phyloP scores from a whole-genome alignment of 2,113 vertebrate species.

The Thamnophis sirtalis region DNA sequence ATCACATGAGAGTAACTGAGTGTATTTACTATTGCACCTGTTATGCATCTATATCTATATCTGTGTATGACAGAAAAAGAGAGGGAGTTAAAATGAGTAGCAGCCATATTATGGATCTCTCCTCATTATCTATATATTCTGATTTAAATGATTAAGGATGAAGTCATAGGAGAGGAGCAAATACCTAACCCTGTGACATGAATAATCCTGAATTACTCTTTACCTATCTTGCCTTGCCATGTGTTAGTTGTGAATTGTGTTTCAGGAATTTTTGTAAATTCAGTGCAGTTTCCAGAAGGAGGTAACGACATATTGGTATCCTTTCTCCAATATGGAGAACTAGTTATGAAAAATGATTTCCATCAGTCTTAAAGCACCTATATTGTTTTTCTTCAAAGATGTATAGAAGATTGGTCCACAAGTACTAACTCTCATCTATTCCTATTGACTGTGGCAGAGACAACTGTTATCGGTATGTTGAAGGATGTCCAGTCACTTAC shows the following conservation, averaged over 20 bases:
- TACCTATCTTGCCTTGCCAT: not conserved
- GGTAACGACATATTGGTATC: not conserved
- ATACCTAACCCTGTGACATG: no score
- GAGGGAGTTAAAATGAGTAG: not conserved
- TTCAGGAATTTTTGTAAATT: not conserved
- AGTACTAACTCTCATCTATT: not conserved
- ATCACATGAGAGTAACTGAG: not conserved
- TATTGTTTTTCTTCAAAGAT: not conserved
- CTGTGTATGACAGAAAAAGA: not conserved
- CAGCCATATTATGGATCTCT: not conserved
- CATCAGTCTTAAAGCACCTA: not conserved
- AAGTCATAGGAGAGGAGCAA: not conserved
- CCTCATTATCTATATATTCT: not conserved
- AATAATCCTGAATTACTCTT: not conserved
- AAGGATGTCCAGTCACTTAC: not conserved
- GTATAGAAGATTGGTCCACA: not conserved
- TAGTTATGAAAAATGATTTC: not conserved
- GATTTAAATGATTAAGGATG: not conserved
- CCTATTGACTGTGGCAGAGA: not conserved
- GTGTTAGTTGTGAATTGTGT: not conserved
- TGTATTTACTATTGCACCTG: not conserved
- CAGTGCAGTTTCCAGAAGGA: not conserved
- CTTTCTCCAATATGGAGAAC: not conserved
- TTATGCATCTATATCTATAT: not conserved
- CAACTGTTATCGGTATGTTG: not conserved